Conservation (phyloP, 2,888 invertebrate species). For the Chloroclysta siterata region DNA sequence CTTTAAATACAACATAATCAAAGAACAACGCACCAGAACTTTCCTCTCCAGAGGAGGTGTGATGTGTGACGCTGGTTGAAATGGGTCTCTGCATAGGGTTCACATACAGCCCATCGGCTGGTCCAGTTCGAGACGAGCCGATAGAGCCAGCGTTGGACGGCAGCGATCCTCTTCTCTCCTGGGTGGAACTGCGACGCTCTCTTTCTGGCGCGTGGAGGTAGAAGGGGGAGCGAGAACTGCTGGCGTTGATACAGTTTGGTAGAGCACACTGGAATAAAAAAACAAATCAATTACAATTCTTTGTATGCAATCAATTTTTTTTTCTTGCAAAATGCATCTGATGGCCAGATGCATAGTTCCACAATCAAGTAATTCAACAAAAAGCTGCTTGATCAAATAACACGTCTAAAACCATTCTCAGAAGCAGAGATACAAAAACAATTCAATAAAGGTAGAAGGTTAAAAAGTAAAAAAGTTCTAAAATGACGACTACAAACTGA, state of each 20-base stretch:
- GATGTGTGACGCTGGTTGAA: constrained; percentile 62
- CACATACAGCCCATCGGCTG: constrained; percentile 92
- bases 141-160: constrained; percentile 75
- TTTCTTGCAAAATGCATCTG: too few relatives aligned
- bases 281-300: not conserved
- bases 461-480: too few relatives aligned
- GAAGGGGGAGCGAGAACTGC: constrained; percentile 86
- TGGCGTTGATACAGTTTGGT: constrained; percentile 81
- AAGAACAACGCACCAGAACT: constrained; percentile 64
- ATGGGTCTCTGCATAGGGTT: constrained; percentile 89
- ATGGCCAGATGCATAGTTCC: too few relatives aligned
- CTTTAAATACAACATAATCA: too few relatives aligned
- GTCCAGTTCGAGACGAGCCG: constrained; percentile 74
- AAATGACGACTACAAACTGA: too few relatives aligned
- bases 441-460: too few relatives aligned
- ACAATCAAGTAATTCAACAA: too few relatives aligned
- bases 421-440: too few relatives aligned
- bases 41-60: constrained; percentile 76
- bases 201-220: constrained; percentile 90
- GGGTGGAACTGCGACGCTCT: constrained; percentile 62
- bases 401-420: too few relatives aligned
- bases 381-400: too few relatives aligned
- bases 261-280: constrained; percentile 79
- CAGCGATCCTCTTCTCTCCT: constrained; percentile 70
- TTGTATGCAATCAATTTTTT: too few relatives aligned